phyloP scores from a whole-genome alignment of 2,113 vertebrate genomes.

The Grus americana region DNA sequence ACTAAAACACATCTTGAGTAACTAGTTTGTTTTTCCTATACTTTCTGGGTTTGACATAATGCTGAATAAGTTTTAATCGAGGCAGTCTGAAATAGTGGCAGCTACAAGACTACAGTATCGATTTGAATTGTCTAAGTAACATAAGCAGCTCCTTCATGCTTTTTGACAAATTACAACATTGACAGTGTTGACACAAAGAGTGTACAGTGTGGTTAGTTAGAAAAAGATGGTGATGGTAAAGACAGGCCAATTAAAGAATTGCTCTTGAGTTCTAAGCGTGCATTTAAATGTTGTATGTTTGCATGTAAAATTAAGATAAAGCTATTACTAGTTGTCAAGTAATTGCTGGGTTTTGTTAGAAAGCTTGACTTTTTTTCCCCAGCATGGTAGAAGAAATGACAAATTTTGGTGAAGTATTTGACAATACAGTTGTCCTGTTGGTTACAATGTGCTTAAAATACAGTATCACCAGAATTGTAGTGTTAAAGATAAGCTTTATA shows the following conservation, averaged over 20 bases:
- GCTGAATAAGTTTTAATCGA: not conserved
- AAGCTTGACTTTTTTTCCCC: not conserved
- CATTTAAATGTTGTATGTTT: not conserved
- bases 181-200: not conserved
- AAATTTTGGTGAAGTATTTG: not conserved
- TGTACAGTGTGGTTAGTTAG: not conserved
- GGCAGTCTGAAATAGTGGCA: not conserved
- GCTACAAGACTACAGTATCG: not conserved
- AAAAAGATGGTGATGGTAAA: not conserved
- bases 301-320: not conserved
- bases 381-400: not conserved
- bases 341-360: not conserved
- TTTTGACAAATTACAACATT: not conserved
- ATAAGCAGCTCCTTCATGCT: not conserved
- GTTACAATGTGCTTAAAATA: not conserved
- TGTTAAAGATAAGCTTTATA: not conserved
- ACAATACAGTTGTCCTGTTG: not conserved
- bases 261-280: not conserved
- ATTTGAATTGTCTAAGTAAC: not conserved
- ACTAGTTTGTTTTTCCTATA: not conserved
- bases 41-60: not conserved
- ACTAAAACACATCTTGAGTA: not conserved
- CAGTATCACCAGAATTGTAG: not conserved
- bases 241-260: not conserved
- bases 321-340: not conserved